phyloP scores from a whole-genome alignment of 2,113 vertebrate species.

The Callocephalon fimbriatum region DNA sequence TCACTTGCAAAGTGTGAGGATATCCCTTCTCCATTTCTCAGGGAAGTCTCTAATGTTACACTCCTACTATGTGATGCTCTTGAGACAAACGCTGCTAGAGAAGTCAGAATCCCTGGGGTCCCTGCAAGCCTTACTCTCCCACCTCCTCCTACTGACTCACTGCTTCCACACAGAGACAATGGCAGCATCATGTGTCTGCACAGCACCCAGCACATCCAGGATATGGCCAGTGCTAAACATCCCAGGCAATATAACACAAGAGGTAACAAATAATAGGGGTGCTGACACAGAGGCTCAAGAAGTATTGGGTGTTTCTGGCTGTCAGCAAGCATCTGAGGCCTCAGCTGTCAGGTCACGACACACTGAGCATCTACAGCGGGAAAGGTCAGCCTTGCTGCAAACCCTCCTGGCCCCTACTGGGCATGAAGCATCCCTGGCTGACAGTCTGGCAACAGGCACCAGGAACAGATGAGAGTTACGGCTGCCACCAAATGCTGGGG shows the following conservation, averaged over 20 bases:
- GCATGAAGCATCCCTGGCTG: background rate
- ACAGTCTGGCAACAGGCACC: background rate
- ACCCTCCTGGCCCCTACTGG: background rate
- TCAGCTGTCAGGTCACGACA: background rate
- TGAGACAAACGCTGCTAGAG: background rate
- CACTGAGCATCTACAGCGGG: background rate
- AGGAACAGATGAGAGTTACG: background rate
- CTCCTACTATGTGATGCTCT: background rate
- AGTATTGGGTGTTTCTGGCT: background rate
- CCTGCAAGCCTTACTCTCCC: background rate
- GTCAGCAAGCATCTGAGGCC: background rate
- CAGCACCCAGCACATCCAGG: background rate
- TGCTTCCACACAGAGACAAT: background rate
- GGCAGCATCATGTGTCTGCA: rapidly evolving
- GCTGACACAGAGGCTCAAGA: background rate
- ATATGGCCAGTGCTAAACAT: background rate
- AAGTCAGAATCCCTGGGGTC: background rate
- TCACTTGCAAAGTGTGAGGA: background rate
- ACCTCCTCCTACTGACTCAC: background rate
- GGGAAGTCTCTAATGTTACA: background rate
- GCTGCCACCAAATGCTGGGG: background rate
- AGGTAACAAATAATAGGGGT: background rate
- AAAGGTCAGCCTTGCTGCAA: conserved; percentile 25
- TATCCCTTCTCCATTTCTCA: background rate
- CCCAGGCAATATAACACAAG: background rate